A percentile compares a stretch with the other conserved stretches of the same genome.
phyloP scores from a whole-genome alignment of 2,888 invertebrate genomes.

The Stenchaetothrips biformis region DNA sequence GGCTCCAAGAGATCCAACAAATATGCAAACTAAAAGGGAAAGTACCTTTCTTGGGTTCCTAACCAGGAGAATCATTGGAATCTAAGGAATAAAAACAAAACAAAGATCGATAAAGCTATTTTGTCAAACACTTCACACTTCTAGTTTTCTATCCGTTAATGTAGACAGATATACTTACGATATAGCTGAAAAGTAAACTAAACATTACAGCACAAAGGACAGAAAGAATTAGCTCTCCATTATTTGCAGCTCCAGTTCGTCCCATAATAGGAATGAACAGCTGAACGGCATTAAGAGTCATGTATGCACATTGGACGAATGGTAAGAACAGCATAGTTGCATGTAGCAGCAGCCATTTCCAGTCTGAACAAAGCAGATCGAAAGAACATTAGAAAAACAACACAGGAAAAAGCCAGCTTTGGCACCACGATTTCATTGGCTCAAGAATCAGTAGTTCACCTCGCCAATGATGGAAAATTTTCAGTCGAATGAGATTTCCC shows the following conservation, averaged over 20 bases:
- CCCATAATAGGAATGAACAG: conserved; percentile 80
- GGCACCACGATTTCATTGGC: not conserved
- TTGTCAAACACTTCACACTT: not conserved
- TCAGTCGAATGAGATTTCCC: conserved; percentile 49
- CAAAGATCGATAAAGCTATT: not conserved
- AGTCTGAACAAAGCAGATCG: conserved; percentile 45
- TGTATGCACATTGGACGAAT: conserved; percentile 63
- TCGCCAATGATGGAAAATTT: conserved; percentile 45
- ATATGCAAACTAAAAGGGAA: conserved; percentile 51
- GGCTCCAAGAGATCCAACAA: conserved; percentile 52
- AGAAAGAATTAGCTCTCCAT: conserved; percentile 58
- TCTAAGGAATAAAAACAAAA: conserved; percentile 41
- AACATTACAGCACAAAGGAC: conserved; percentile 38
- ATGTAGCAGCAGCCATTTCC: conserved; percentile 54
- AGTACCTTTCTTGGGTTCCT: conserved; percentile 52
- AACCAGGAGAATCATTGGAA: conserved; percentile 47
- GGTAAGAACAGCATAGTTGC: conserved; percentile 55
- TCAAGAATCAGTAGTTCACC: conserved; percentile 43
- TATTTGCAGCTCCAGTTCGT: conserved; percentile 62
- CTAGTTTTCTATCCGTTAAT: conserved; percentile 7
- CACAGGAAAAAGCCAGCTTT: conserved; percentile 1
- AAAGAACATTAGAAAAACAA: conserved; percentile 31
- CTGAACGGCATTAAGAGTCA: conserved; percentile 62
- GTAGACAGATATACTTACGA: conserved; percentile 41
- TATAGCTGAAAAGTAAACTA: conserved; percentile 37